Evolutionary conservation across 2,113 vertebrate genomes (phyloP), one percentile per base, ranked within the genome.

Genomic region (Scytalopus superciliaris): DNA sequence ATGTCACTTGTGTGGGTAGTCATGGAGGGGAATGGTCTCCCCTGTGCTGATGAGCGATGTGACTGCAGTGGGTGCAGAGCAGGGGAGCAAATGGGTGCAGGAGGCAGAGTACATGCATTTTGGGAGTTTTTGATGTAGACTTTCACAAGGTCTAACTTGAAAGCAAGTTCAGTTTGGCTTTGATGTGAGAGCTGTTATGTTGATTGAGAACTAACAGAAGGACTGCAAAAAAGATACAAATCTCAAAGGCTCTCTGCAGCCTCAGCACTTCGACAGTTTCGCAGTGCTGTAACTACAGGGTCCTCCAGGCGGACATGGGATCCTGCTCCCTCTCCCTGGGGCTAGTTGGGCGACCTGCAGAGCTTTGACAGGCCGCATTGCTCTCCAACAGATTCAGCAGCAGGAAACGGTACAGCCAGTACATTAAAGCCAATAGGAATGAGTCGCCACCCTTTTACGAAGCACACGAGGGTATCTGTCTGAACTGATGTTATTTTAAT

Each of bases 281-380:
- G 7, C 7, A 40, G 44, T 31, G 24, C 59, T 73, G 33, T 64
- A 68, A 79, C 8, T 24, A 14, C 30, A 57, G 19, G 35, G 33
- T 44, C 30, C 28, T 78, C 25, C 33, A 39, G 35, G 25, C 0
- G 3, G 37, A 39, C 0, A 2, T 1, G 2, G 40, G n/a, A 22
- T 56, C 63, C 50, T 56, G 60, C 24, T 66, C 44, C 2, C 1
- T 63, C 22, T 76, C 53, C 11, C 21, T 11, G 40, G 64, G 31
- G 40, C 27, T 19, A 17, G 27, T 7, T 0, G 0, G 56, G 66
- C 74, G 42, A 12, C 13, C 30, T 52, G 28, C 17, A 2, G 6
- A 10, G 52, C 27, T 73, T 72, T 55, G 53, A 19, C 12, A 39
- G 64, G 68, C 25, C 8, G 2, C 0, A 0, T 62, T 40, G 28